Evolutionary conservation across 1,140 invertebrate genomes (phyloP), one percentile per base, ranked within the genome.

Genomic region (Drosophila leontia): DNA sequence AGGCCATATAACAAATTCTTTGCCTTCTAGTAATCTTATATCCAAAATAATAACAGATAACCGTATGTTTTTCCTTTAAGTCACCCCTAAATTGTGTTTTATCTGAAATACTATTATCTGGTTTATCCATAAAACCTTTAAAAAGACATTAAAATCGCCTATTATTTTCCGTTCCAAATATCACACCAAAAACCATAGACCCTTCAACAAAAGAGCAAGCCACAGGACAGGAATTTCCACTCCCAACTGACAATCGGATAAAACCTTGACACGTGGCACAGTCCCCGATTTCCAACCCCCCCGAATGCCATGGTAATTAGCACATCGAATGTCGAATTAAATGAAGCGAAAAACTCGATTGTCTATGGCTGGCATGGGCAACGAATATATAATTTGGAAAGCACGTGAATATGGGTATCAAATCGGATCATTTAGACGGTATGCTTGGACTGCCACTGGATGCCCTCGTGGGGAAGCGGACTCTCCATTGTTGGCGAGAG

Each of bases 401-500:
- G 48, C 7, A 9, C 17, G 2, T 12, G 4, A 19, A 35, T 23
- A 13, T 44, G 26, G 8, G 19, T 32, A 44, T n/a, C 7, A 29
- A 41, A 64, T 45, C 4, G 3, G 15, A 57, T 0, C 12, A 7
- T 29, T 42, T 55, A 69, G 3, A 26, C 47, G 19, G 37, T 26
- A n/a, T 13, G 11, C 12, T 68, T 68, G 12, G 47, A 68, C 37
- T 29, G 32, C 63, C 63, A 67, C 23, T 58, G 55, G 29, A 96
- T 91, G 34, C 97, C 97, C 94, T 97, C 94, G 47, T 95, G 94
- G n/a, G 95, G 95, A 63, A 98, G 93, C 39, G 95, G 94, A 56
- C 97, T 98, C 15, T 93, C 71, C 29, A 98, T 92, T 86, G 96
- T 96, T 1, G 97, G 97, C 81, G 95, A 95, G 4, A 98, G 41